Base-by-base conservation (phyloP, 2,113 vertebrate genomes). In the Mus musculus region DNA sequence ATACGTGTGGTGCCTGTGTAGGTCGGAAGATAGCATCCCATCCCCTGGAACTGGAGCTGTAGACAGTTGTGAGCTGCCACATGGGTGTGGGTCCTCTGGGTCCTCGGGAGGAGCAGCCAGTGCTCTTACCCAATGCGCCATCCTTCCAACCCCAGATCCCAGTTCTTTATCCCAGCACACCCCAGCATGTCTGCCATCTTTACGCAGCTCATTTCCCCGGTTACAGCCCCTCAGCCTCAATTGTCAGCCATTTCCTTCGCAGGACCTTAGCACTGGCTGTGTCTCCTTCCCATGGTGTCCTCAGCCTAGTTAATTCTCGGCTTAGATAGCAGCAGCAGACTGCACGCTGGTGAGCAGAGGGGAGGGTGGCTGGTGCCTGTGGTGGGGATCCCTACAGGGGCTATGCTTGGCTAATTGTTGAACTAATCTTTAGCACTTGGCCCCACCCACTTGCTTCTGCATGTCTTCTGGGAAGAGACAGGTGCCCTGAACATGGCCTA, bases 181-280 rank as follows among this genome's bases (percentile, higher is more conserved):
- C 36, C 59, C 75, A 56, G 59, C 0, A 46, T 16, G 36, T 12
- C 2, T 39, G 65, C 13, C 65, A 2, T 36, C 42, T 59, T 39
- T 1, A 1, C 42, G 52, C 33, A 24, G 61, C 19, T 67, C 24
- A 3, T 22, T 56, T 59, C 49, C 30, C 26, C 26, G 33, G 2
- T 24, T 39, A 14, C n/a, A 8, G 3, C 39, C n/a, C 75, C 19
- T 0, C n/a, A 2, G 14, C 81, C 24, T 52, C n/a, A 7, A 11
- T 10, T 59, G n/a, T 2, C 16, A 71, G 65, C 19, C 2, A 4
- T 5, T 75, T 36, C n/a, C 84, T 26, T 6, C 95, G 24, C 69
- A 30, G 88, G 94, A 46, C 72, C 65, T 94, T 96, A 28, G 46
- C 65, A 56, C 59, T 26, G 22, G 24, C 87, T 71, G 24, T 42